Percentiles rank a stretch among this genome's conserved stretches.
phyloP scores from a whole-genome alignment of 92 coral and sea anemone species.

The Epizoanthus scotinus region DNA sequence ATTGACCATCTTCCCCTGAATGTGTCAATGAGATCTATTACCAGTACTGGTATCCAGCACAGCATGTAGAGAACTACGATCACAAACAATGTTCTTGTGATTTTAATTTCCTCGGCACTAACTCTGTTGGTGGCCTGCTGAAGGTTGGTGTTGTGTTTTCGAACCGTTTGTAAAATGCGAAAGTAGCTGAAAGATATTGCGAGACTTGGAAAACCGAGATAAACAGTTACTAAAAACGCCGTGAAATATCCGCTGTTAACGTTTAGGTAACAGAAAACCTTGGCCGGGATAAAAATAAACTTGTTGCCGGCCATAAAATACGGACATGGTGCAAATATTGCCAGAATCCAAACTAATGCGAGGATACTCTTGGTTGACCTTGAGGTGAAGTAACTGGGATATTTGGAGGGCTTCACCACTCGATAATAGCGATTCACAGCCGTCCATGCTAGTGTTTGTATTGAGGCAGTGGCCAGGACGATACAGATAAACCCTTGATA shows the following conservation, averaged over 20 bases:
- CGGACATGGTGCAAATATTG: slow-evolving; percentile 49
- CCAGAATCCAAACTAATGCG: slow-evolving; percentile 42
- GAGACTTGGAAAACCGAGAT: slow-evolving; percentile 48
- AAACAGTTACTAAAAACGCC: slow-evolving; percentile 31
- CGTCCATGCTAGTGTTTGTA: slow-evolving; percentile 59
- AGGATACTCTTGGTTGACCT: slow-evolving; percentile 35
- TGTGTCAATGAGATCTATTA: slow-evolving; percentile 19
- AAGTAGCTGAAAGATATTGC: slow-evolving; percentile 52
- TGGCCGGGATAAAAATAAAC: slow-evolving; percentile 67
- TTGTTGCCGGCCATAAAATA: slow-evolving; percentile 54
- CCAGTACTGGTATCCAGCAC: slow-evolving; percentile 25
- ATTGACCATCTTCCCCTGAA: slow-evolving; percentile 35
- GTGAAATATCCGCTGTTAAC: slow-evolving; percentile 41
- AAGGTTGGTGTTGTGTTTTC: slow-evolving; percentile 52
- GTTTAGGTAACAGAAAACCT: slow-evolving; percentile 57
- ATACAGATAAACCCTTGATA: slow-evolving; percentile 56
- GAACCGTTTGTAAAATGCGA: slow-evolving; percentile 57
- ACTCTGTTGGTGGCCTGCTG: slow-evolving; percentile 24
- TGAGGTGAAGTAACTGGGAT: slow-evolving; percentile 50
- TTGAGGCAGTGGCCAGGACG: slow-evolving; percentile 51
- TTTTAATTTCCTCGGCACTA: slow-evolving; percentile 33
- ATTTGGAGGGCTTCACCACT: slow-evolving; percentile 54
- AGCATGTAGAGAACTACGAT: slow-evolving; percentile 28
- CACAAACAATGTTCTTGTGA: slow-evolving; percentile 32
- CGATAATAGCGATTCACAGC: slow-evolving; percentile 67